A percentile compares a stretch with the other conserved stretches of the same genome.
These are phyloP conservation scores for Timandra comae DNA, from an alignment of 2,888 invertebrate species.

Conservation along the genomic window DNA sequence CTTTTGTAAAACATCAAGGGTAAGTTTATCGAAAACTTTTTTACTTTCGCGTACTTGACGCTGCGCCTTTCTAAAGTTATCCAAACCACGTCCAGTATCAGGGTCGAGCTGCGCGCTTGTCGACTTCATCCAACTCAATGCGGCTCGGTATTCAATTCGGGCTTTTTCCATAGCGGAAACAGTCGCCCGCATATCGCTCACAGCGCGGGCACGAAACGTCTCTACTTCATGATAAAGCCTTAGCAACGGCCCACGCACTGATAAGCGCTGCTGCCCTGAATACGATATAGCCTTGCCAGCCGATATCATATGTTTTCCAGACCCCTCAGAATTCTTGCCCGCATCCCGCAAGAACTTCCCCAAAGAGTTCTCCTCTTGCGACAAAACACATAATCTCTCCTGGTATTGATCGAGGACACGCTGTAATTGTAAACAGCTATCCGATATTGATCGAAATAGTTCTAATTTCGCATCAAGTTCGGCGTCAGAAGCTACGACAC, in stretches of 20 bases:
- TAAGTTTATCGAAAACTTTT: constrained; percentile 92
- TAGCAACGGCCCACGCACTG: constrained; percentile 89
- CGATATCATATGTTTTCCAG: constrained; percentile 74
- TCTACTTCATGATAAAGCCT: constrained; percentile 97
- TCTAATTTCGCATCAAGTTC: constrained; percentile 98
- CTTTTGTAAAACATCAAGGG: constrained; percentile 97
- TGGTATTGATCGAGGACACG: constrained; percentile 95
- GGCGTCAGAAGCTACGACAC: constrained; percentile 96
- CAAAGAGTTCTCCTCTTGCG: constrained; percentile 96
- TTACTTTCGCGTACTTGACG: constrained; percentile 88
- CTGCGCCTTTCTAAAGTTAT: constrained; percentile 95
- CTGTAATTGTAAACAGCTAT: constrained; percentile 90
- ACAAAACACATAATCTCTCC: constrained; percentile 92
- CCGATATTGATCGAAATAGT: constrained; percentile 93
- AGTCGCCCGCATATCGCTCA: constrained; percentile 93
- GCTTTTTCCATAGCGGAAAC: constrained; percentile 96
- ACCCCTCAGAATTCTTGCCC: constrained; percentile 93
- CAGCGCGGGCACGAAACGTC: constrained; percentile 95
- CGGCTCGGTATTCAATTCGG: constrained; percentile 96
- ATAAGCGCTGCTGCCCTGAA: constrained; percentile 94
- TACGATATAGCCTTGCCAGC: constrained; percentile 91
- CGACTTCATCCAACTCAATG: constrained; percentile 99
- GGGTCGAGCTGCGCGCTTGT: constrained; percentile 96
- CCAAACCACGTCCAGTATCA: constrained; percentile 95
- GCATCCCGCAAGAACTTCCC: constrained; percentile 96